Conservation (phyloP, 2,888 invertebrate species). For the Lordiphosa andalusiaca region DNA sequence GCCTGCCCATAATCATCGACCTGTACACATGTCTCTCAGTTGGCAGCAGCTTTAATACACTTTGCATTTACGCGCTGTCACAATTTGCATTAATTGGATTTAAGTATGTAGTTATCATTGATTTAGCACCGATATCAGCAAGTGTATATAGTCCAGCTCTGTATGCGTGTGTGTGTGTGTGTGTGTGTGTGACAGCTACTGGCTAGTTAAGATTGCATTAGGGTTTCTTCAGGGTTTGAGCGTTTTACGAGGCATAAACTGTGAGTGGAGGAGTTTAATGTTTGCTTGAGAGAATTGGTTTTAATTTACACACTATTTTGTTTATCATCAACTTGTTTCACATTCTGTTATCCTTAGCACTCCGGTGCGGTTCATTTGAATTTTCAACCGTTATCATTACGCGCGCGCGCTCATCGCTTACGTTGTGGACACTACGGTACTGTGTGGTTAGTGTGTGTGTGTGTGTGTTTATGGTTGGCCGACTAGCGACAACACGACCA, state of each 20-base stretch:
- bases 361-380: constrained; percentile 17
- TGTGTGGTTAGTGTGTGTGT: constrained; percentile 23
- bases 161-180: constrained; percentile 37
- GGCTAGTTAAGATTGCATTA: constrained; percentile 3
- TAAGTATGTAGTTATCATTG: constrained; percentile 75
- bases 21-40: constrained; percentile 45
- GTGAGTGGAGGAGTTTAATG: no score
- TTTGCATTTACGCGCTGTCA: constrained; percentile 68
- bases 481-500: constrained; percentile 76
- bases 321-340: not conserved
- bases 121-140: constrained; percentile 68
- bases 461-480: constrained; percentile 15
- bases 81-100: constrained; percentile 72
- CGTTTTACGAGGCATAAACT: constrained; percentile 11
- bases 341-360: constrained; percentile 6
- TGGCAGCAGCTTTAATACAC: constrained; percentile 25
- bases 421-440: constrained; percentile 19
- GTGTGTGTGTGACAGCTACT: constrained; percentile 37
- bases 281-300: no score
- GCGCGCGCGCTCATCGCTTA: constrained; percentile 16
- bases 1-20: constrained; percentile 63
- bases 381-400: constrained; percentile 38
- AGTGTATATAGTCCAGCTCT: constrained; percentile 36
- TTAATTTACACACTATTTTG: constrained; percentile 18
- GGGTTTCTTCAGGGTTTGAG: constrained; percentile 23